Evolutionary conservation across 2,888 invertebrate genomes (phyloP), one percentile per base, ranked within the genome.

Genomic region (Bruchidius siliquastri): DNA sequence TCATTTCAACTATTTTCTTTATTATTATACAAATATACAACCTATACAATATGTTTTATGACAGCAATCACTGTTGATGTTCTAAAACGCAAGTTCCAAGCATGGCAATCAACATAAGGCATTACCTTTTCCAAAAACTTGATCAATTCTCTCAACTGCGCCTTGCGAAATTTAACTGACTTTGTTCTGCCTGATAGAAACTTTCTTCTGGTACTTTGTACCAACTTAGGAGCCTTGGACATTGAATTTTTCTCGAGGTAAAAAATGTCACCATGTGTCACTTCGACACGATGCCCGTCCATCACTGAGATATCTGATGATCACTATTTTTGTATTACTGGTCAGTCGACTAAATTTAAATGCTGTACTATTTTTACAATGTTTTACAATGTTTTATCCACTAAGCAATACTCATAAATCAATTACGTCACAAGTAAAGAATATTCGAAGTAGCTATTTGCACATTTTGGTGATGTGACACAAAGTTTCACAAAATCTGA

Each of bases 121-220:
- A 13, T 49, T 49, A 49, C 49, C 49, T 98, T 97, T 77, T 93
- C 91, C 82, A 78, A 70, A 72, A 77, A 77, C 20, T 71, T 71
- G 70, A 92, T 82, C 21, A 81, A 18, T 67, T 74, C 75, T 72
- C 80, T 79, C 67, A 83, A 75, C 72, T 83, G 82, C 20, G 90
- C 88, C 77, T 91, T 90, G 74, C 98, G 91, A 90, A 92, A 96
- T 88, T 93, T 91, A 80, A 95, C 82, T 20, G 93, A 90, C 78
- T 90, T 90, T 18, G 97, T 97, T 81, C 92, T 91, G 26, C 96
- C 96, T 73, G 91, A 90, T 77, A 90, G 90, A 87, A 93, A 98
- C 0, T 94, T 91, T 80, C 91, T 90, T 66, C 95, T 77, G 0
- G 78, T 75, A 22, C 67, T 49, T 18, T 49, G 49, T 49, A 49